These are phyloP conservation scores for Brotula barbata DNA, from an alignment of 2,797 vertebrate genomes.

Conservation along the genomic window DNA sequence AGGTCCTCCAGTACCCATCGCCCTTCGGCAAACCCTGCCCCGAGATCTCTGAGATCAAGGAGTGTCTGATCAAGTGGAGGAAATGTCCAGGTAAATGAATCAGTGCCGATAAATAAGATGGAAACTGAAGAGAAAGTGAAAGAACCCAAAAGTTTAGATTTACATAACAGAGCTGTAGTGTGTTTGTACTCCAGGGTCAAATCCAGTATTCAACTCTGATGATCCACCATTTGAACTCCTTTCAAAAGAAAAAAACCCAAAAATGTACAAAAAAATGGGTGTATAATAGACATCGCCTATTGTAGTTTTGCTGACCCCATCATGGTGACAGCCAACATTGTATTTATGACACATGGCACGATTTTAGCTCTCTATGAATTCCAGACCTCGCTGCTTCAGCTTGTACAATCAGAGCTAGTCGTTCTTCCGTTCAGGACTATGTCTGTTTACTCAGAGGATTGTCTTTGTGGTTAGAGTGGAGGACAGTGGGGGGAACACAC, in stretches of 20 bases:
- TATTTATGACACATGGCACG: slow-evolving; percentile 59
- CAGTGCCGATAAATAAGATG: too few relatives aligned
- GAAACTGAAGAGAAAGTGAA: too few relatives aligned
- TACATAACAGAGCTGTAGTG: neutral
- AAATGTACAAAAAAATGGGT: neutral
- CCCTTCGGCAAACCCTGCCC: slow-evolving; percentile 87
- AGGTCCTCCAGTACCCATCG: slow-evolving; percentile 87
- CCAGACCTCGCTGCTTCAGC: slow-evolving; percentile 64
- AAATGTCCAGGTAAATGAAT: slow-evolving; percentile 87
- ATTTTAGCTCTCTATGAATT: slow-evolving; percentile 65
- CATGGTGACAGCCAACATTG: slow-evolving; percentile 30
- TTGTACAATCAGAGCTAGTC: slow-evolving; percentile 69
- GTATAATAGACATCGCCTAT: neutral
- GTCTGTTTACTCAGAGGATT: slow-evolving; percentile 74
- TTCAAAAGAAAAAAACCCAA: neutral
- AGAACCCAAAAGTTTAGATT: too few relatives aligned
- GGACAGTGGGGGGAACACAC: slow-evolving; percentile 63
- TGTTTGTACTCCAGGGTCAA: neutral
- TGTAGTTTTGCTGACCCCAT: slow-evolving; percentile 33
- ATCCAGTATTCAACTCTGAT: neutral
- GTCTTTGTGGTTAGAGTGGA: slow-evolving; percentile 68
- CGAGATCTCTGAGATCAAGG: slow-evolving; percentile 85
- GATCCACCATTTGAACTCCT: neutral
- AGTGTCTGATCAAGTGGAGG: slow-evolving; percentile 90
- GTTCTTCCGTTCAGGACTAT: slow-evolving; percentile 70